Base-by-base conservation (phyloP, 2,113 vertebrate genomes). In the Nyctereutes procyonoides region DNA sequence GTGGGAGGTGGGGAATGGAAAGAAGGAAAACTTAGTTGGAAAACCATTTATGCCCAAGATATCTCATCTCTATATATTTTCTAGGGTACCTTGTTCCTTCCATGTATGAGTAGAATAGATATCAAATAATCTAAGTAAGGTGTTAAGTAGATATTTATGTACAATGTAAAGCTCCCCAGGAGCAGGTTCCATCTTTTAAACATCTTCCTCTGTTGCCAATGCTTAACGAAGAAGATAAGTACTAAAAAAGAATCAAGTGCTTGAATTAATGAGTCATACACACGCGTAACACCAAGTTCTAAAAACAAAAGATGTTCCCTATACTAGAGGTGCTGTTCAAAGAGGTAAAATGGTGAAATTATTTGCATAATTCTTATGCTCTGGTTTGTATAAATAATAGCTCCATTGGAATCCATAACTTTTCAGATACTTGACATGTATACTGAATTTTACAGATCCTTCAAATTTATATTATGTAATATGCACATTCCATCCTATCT, bases 351-450 rank as follows among this genome's bases (percentile, higher is more conserved):
- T 82, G 38, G 11, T 51, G 5, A 90, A 96, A 67, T 83, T 19
- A 86, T 65, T 63, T 90, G 38, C 14, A 51, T 80, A 73, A 76
- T 69, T 11, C 11, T 79, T 90, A 55, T n/a, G 35, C 43, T 91
- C 62, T 83, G 13, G 84, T 76, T 93, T 91, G 43, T 55, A 88
- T 69, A 83, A 90, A 63, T 60, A 83, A 93, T 32, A 92, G 17
- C 58, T 88, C 24, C 13, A 38, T 11, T 58, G 63, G 87, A 93
- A 94, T 94, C 28, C 2, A 11, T 62, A 91, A 62, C 62, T 91
- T 91, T 85, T 88, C 51, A 93, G 90, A 86, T 82, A n/a, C 6
- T 79, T 79, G 30, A 96, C 86, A 80, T n/a, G 13, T 35, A 6
- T 67, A 51, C 69, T 90, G 71, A 92, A 92, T 65, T 96, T 91